Evolutionary conservation across 2,888 invertebrate species (phyloP), one percentile per base, ranked within the genome.

Genomic region (Strigamia crassipes): DNA sequence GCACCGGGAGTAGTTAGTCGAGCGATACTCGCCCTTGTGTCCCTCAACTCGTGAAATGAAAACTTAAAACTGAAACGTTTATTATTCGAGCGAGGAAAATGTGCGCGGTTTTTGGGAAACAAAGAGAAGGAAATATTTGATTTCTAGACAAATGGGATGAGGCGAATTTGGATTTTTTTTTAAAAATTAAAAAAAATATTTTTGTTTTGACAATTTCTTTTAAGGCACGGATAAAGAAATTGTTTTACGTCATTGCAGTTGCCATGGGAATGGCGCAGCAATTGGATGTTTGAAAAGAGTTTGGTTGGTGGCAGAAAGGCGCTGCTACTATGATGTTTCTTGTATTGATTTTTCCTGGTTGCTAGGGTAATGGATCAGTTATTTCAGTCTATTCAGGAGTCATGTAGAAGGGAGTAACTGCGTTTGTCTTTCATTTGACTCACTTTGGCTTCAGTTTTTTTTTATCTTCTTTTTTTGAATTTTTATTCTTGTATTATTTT

Each of bases 211-310:
- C 46, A 46, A 46, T 66, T 66, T 66, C 61, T 66, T 66, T n/a
- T 46, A 46, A 46, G 46, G 46, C 46, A n/a, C n/a, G 46, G 46
- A 46, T 46, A 46, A 66, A 66, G 61, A 66, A 66, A 66, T 66
- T 46, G 46, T 46, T 46, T 66, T 66, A 66, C 61, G 61, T 66
- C 61, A 66, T 66, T 66, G 61, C 61, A 66, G 61, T 66, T 66
- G 61, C 61, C 61, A 66, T 66, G 61, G 61, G 61, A 23, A 66
- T 66, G 23, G 61, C 23, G 61, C 21, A 66, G 61, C 61, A 66
- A 66, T 66, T 66, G 61, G 61, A 66, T 66, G 61, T 66, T 66
- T 66, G 61, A 66, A 66, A 66, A 66, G 61, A 66, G 61, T 66
- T 66, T 66, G 12, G 61, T 66, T 66, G 46, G 61, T 66, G 61